These are phyloP conservation scores for Nephrocerus scutellatus DNA, from an alignment of 2,888 invertebrate species.

Conservation along the genomic window DNA sequence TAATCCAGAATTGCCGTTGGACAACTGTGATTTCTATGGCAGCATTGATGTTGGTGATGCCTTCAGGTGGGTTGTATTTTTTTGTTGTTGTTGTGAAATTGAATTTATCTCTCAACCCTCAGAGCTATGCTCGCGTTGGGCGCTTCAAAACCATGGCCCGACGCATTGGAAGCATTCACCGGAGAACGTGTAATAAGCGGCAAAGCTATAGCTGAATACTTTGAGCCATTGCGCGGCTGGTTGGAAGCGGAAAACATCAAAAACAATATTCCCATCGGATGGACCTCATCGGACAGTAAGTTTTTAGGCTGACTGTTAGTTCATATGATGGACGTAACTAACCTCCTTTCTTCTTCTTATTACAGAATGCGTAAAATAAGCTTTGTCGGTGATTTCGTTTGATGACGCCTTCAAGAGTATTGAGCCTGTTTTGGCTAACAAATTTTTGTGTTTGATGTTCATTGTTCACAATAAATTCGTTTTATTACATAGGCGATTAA, in stretches of 20 bases:
- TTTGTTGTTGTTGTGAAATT: not conserved
- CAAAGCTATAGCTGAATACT: constrained; percentile 71
- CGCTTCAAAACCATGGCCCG: constrained; percentile 72
- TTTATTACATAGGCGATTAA: too few relatives aligned
- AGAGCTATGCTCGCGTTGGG: constrained; percentile 70
- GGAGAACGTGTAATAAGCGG: constrained; percentile 70
- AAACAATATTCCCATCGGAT: constrained; percentile 59
- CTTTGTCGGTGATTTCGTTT: too few relatives aligned
- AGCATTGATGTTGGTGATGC: constrained; percentile 71
- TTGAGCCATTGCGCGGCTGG: constrained; percentile 70
- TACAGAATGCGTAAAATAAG: too few relatives aligned
- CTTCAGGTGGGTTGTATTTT: constrained; percentile 53
- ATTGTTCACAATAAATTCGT: too few relatives aligned
- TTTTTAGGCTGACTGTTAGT: too few relatives aligned
- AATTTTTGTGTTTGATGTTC: too few relatives aligned
- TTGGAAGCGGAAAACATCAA: constrained; percentile 64
- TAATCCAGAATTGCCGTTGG: constrained; percentile 61
- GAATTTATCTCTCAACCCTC: too few relatives aligned
- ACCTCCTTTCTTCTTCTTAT: too few relatives aligned
- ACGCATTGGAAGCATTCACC: constrained; percentile 74
- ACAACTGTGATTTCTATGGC: constrained; percentile 80
- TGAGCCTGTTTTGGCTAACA: too few relatives aligned
- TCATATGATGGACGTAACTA: too few relatives aligned
- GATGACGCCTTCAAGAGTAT: too few relatives aligned
- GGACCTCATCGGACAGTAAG: constrained; percentile 50